phyloP scores from a whole-genome alignment of 1,140 invertebrate genomes.

The Archegozetes longisetosus region DNA sequence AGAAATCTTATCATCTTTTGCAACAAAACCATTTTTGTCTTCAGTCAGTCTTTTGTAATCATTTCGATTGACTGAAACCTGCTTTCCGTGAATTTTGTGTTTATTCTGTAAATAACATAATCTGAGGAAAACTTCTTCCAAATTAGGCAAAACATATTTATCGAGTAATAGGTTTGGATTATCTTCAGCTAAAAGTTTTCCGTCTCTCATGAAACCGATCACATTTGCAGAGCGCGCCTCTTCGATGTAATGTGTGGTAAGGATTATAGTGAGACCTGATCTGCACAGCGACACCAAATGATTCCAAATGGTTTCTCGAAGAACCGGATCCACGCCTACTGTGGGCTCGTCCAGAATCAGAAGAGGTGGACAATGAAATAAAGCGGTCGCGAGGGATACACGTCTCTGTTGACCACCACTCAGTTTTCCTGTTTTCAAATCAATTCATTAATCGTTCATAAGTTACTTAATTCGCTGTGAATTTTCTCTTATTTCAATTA shows the following conservation, averaged over 20 bases:
- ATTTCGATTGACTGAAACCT: too few relatives aligned
- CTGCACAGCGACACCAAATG: conserved; percentile 65
- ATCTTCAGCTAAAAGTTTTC: conserved; percentile 28
- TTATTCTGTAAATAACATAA: conserved; percentile 37
- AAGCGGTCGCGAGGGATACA: conserved; percentile 75
- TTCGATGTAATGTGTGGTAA: conserved; percentile 34
- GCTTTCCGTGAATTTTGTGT: background rate
- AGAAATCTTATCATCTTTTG: too few relatives aligned
- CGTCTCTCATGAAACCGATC: conserved; percentile 31
- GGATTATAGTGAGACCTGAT: conserved; percentile 32
- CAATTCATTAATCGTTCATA: background rate
- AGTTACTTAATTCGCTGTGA: too few relatives aligned
- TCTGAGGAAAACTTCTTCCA: conserved; percentile 78
- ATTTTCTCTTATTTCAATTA: too few relatives aligned
- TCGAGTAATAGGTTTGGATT: conserved; percentile 25
- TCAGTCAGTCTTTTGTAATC: background rate
- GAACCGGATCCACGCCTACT: conserved; percentile 72
- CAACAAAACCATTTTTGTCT: background rate
- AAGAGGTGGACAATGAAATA: conserved; percentile 80
- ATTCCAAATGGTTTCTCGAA: conserved; percentile 77
- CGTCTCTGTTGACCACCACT: conserved; percentile 83
- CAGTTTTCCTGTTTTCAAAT: conserved; percentile 17
- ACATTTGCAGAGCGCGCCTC: conserved; percentile 28
- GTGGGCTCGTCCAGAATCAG: conserved; percentile 65
- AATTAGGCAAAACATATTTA: conserved; percentile 16